Percentiles rank a stretch among this genome's conserved stretches.
These are phyloP conservation scores for Agrotis puta DNA, from an alignment of 2,888 invertebrate species.

Conservation along the genomic window DNA sequence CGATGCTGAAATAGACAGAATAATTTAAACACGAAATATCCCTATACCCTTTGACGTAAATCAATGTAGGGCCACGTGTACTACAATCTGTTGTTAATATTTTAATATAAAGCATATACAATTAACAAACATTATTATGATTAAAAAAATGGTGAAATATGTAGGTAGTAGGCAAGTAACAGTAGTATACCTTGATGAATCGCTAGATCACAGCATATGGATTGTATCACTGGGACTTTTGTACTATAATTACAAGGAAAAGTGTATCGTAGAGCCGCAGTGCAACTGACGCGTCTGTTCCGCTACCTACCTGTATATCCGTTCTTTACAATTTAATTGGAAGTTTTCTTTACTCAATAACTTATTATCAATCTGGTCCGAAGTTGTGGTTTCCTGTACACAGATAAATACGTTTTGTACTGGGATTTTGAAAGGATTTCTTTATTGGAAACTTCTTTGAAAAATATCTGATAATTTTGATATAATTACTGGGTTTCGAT, in stretches of 20 bases:
- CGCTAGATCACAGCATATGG: constrained; percentile 63
- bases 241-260: constrained; percentile 79
- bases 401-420: constrained; percentile 50
- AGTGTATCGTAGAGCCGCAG: constrained; percentile 72
- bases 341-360: constrained; percentile 78
- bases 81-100: constrained; percentile 45
- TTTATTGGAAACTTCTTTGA: constrained; percentile 33
- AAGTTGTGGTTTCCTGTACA: constrained; percentile 76
- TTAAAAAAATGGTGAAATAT: constrained; percentile 24
- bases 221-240: constrained; percentile 75
- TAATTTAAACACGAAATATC: constrained; percentile 43
- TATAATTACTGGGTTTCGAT: constrained; percentile 12
- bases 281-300: constrained; percentile 74
- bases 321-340: constrained; percentile 75
- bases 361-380: constrained; percentile 77
- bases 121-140: constrained; percentile 1
- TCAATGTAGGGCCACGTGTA: constrained; percentile 32
- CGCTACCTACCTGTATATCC: constrained; percentile 68
- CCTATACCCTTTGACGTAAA: constrained; percentile 50
- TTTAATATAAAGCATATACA: constrained; percentile 28
- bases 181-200: constrained; percentile 67
- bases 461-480: constrained; percentile 3
- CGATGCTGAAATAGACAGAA: constrained; percentile 52
- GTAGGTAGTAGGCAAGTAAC: not conserved
- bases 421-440: constrained; percentile 43